Evolutionary conservation across 2,113 vertebrate genomes (phyloP).

Genomic region (Malurus elegans): DNA sequence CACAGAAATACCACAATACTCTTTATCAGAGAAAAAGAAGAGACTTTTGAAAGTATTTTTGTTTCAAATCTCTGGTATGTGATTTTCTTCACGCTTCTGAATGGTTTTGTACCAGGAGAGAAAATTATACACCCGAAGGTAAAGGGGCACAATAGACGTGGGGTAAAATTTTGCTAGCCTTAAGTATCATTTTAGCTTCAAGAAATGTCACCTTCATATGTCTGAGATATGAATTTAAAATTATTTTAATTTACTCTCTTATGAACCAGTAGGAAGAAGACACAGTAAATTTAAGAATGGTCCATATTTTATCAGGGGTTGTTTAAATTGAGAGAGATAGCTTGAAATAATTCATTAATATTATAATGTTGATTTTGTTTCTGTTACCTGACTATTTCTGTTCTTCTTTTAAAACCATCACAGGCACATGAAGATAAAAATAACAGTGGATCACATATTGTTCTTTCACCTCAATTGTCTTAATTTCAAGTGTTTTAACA

Average conservation of each 20-base stretch:
- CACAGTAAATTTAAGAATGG: fast-evolving
- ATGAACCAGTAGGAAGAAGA: background rate
- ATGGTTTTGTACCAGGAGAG: background rate
- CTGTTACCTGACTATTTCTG: background rate
- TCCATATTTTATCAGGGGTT: background rate
- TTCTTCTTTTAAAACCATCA: background rate
- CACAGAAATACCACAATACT: background rate
- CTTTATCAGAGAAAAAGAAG: background rate
- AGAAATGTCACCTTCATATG: background rate
- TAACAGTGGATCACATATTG: background rate
- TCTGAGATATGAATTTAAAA: background rate
- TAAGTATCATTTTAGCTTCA: background rate
- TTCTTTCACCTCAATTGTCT: background rate
- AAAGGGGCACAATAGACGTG: background rate
- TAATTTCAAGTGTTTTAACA: background rate
- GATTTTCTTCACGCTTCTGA: background rate
- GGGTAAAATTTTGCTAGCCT: background rate
- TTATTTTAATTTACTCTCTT: background rate
- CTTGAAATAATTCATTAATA: background rate
- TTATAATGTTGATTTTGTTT: background rate
- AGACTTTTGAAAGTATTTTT: background rate
- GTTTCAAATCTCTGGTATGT: background rate
- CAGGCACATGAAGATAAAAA: background rate
- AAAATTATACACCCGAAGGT: background rate
- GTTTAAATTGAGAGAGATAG: background rate